Evolutionary conservation across 2,797 vertebrate species (phyloP).

Genomic region (Anguilla obscura): DNA sequence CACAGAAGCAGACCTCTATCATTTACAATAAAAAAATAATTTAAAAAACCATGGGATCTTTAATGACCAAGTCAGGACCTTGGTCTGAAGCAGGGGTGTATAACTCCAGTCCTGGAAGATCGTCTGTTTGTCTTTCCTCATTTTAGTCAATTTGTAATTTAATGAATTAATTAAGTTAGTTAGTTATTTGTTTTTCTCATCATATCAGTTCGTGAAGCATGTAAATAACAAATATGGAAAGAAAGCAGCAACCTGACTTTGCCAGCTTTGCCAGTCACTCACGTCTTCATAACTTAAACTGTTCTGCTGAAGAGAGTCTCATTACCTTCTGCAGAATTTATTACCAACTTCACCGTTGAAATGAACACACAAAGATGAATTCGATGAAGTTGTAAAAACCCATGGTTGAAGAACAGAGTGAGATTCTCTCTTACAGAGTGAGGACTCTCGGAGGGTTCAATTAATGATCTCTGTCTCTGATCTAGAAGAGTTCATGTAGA

Average conservation of each 20-base stretch:
- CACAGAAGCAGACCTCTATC: not conserved
- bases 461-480: constrained; percentile 55
- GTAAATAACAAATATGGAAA: not conserved
- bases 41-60: not conserved
- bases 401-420: constrained; percentile 55
- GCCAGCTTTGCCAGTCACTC: not conserved
- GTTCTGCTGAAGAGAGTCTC: not conserved
- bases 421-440: constrained; percentile 31
- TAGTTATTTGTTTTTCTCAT: too few relatives aligned
- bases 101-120: not conserved
- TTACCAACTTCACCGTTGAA: constrained; percentile 47
- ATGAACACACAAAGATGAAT: constrained; percentile 37
- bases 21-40: not conserved
- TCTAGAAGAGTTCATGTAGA: constrained; percentile 8
- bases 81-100: not conserved
- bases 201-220: not conserved
- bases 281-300: too few relatives aligned
- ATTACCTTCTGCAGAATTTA: not conserved
- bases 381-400: constrained; percentile 48
- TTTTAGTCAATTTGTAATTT: not conserved
- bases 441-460: constrained; percentile 65
- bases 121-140: not conserved
- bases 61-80: not conserved
- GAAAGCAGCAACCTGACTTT: not conserved
- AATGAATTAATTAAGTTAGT: too few relatives aligned